Evolutionary conservation across 1,140 invertebrate species (phyloP), one percentile per base, ranked within the genome.

Genomic region (Pseudomyrmex concolor): DNA sequence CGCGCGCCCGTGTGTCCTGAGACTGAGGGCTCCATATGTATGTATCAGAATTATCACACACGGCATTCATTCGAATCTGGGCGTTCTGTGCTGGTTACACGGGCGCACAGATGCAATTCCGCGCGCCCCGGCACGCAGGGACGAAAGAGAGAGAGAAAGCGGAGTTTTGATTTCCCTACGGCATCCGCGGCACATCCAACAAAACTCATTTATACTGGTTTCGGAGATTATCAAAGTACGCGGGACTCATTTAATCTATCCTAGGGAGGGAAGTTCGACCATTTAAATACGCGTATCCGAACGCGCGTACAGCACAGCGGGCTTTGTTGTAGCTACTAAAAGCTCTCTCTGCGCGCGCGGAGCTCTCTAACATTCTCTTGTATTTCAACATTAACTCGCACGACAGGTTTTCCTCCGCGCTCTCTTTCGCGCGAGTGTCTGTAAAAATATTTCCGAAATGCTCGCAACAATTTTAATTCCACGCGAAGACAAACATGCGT

Each of bases 101-200:
- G 66, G 9, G 19, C 71, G 83, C 34, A 34, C 34, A 34, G 4
- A 89, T 86, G 89, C 84, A 82, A 89, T 86, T 74, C 60, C 76
- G 59, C 34, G 60, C 12, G 34, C 0, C 34, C 34, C 15, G 19
- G 48, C n/a, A 2, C 13, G 43, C 5, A 25, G 25, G 25, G 7
- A 34, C 17, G 57, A 83, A 60, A 78, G 48, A 67, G 57, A 25
- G 25, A 77, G 68, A 80, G 68, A 67, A 19, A 63, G 83, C 59
- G 68, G 84, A 89, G 85, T 86, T 91, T 91, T 92, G 90, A 92
- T 92, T 92, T 92, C 91, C 91, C 91, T 62, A 67, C 90, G 91
- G 91, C 84, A 89, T 83, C 87, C 76, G 51, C 89, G 89, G 90
- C 84, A 89, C 77, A 83, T 86, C 85, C 86, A 80, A 88, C 90